Evolutionary conservation across 2,113 vertebrate species (phyloP).

Genomic region (Carassius gibelio): DNA sequence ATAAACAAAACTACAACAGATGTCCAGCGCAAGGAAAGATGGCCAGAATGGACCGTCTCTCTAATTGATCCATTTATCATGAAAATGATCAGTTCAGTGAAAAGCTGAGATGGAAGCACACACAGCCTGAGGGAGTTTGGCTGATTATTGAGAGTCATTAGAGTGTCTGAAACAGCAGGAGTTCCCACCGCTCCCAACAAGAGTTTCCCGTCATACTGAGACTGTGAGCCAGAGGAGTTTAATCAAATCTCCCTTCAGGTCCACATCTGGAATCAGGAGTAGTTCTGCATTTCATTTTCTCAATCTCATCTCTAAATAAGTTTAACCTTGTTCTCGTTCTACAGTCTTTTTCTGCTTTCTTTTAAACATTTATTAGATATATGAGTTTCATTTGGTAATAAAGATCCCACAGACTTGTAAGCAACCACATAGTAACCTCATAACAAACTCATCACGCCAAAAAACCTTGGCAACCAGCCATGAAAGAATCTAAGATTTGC

Average conservation of each 20-base stretch:
- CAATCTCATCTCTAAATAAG: not conserved
- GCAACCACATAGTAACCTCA: not conserved
- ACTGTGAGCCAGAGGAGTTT: not conserved
- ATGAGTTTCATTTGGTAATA: not conserved
- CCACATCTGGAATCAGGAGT: not conserved
- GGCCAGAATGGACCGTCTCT: constrained; percentile 2
- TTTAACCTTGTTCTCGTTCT: not conserved
- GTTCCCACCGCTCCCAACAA: not conserved
- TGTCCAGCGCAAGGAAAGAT: not conserved
- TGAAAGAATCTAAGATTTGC: not conserved
- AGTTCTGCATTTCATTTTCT: constrained; percentile 16
- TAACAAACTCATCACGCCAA: not conserved
- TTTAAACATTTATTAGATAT: not conserved
- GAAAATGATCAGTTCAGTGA: constrained; percentile 17
- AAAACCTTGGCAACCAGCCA: not conserved
- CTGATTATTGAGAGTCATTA: constrained; percentile 16
- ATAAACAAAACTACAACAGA: constrained; percentile 27
- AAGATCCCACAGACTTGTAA: not conserved
- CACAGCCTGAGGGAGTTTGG: constrained; percentile 12
- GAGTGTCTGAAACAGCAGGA: constrained; percentile 17
- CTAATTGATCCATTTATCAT: constrained; percentile 29
- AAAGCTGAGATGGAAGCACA: constrained; percentile 5
- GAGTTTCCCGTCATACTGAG: not conserved
- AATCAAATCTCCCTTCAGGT: not conserved
- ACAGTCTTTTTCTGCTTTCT: not conserved